Evolutionary conservation across 1,140 invertebrate species (phyloP).

Genomic region (Zaprionus taronus): DNA sequence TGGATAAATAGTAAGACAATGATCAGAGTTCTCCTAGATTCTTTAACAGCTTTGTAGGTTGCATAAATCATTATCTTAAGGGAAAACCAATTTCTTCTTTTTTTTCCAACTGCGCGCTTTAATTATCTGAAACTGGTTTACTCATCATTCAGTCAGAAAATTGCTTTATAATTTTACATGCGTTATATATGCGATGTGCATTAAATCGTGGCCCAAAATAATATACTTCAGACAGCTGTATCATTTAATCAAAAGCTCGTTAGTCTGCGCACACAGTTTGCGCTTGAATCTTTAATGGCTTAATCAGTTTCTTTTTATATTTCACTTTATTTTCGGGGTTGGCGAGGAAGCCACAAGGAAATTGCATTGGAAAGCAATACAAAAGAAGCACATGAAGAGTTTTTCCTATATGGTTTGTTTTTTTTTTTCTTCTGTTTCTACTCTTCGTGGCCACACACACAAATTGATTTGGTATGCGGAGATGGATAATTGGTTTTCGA

Average conservation of each 20-base stretch:
- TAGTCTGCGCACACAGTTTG: conserved; percentile 62
- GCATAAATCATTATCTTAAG: neutral
- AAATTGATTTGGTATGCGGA: conserved; percentile 57
- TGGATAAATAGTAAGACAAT: neutral
- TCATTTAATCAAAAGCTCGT: conserved; percentile 64
- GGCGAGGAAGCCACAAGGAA: conserved; percentile 49
- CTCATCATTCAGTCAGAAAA: conserved; percentile 23
- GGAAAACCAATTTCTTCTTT: neutral
- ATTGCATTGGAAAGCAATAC: conserved; percentile 56
- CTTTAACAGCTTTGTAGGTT: neutral
- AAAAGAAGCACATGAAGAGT: conserved; percentile 53
- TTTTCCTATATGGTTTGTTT: conserved; percentile 31
- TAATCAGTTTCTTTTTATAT: conserved; percentile 56
- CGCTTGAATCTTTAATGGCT: conserved; percentile 65
- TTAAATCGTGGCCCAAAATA: conserved; percentile 31
- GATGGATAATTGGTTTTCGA: conserved; percentile 55
- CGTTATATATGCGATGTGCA: conserved; percentile 20
- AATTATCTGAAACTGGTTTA: conserved; percentile 38
- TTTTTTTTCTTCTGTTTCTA: conserved; percentile 15
- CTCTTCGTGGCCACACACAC: conserved; percentile 26
- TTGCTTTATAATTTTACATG: conserved; percentile 32
- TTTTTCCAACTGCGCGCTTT: conserved; percentile 3
- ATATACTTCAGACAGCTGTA: conserved; percentile 39
- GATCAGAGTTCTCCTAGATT: neutral
- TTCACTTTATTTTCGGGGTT: conserved; percentile 34